phyloP scores from a whole-genome alignment of 2,113 vertebrate genomes.

The Tyto alba region DNA sequence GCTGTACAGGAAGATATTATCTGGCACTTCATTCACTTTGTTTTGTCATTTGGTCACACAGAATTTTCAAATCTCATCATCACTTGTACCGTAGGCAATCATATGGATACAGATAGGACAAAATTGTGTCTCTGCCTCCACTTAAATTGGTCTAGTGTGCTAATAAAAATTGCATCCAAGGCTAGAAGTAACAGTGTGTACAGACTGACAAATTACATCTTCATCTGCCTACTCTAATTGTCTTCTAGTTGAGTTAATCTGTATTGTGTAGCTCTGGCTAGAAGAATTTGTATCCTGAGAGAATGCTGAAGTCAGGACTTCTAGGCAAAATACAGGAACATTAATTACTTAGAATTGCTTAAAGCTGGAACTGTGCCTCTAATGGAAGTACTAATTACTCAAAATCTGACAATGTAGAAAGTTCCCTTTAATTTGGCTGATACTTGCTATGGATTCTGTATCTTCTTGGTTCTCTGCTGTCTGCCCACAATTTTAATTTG shows the following conservation, averaged over 20 bases:
- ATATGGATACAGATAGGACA: not conserved
- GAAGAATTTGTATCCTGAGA: constrained; percentile 8
- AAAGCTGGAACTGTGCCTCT: constrained; percentile 25
- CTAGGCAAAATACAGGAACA: constrained; percentile 17
- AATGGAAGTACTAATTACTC: constrained; percentile 35
- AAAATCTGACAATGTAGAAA: not conserved
- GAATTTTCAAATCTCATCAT: not conserved
- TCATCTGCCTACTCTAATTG: not conserved
- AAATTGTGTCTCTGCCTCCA: not conserved
- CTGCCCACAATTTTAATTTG: not conserved
- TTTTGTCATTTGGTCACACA: not conserved
- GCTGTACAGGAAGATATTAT: not conserved
- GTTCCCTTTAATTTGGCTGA: constrained; percentile 1
- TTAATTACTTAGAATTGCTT: constrained; percentile 51
- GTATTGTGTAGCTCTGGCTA: not conserved
- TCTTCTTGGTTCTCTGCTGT: not conserved
- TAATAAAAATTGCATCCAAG: not conserved
- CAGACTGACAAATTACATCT: constrained; percentile 11
- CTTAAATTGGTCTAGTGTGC: not conserved
- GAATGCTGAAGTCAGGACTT: constrained; percentile 61
- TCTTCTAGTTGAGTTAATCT: constrained; percentile 18
- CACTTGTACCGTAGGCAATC: not conserved
- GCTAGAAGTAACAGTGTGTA: not conserved
- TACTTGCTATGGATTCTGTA: not conserved
- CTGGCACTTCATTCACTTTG: not conserved